Conservation (phyloP, 2,113 vertebrate genomes). For the Silurus asotus region DNA sequence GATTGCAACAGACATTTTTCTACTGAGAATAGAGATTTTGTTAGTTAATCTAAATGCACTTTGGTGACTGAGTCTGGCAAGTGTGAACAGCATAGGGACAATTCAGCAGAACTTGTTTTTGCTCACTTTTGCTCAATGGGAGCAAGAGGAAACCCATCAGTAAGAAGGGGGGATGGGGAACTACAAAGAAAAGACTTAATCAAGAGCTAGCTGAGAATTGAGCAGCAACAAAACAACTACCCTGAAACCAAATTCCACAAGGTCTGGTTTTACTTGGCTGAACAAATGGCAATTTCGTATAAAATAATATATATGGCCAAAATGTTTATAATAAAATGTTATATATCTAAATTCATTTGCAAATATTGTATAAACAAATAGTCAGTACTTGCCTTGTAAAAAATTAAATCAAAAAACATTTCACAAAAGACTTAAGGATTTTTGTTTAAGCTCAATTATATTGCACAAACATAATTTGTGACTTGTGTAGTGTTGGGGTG, state of each 20-base stretch:
- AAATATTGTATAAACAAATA: background rate
- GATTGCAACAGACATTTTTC: background rate
- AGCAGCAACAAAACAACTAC: constrained; percentile 42
- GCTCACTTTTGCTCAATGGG: background rate
- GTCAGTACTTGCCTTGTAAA: background rate
- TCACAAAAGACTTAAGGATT: background rate
- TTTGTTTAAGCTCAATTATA: background rate
- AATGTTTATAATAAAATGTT: background rate
- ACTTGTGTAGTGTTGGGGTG: background rate
- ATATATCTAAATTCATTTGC: background rate
- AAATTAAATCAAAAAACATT: background rate
- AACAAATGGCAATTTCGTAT: background rate
- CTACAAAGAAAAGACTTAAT: constrained; percentile 35
- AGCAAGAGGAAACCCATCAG: background rate
- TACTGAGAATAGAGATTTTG: background rate
- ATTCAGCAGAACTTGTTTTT: constrained; percentile 12
- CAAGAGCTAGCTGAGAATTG: constrained; percentile 7
- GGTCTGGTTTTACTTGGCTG: constrained; percentile 17
- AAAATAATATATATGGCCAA: background rate
- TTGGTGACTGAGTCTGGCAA: too few relatives aligned
- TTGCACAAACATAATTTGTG: too few relatives aligned
- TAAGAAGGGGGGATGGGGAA: background rate
- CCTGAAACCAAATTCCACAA: constrained; percentile 40
- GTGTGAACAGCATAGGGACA: background rate
- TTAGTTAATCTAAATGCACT: background rate